Evolutionary conservation across 1,140 invertebrate genomes (phyloP).

Genomic region (Augochlora pura): DNA sequence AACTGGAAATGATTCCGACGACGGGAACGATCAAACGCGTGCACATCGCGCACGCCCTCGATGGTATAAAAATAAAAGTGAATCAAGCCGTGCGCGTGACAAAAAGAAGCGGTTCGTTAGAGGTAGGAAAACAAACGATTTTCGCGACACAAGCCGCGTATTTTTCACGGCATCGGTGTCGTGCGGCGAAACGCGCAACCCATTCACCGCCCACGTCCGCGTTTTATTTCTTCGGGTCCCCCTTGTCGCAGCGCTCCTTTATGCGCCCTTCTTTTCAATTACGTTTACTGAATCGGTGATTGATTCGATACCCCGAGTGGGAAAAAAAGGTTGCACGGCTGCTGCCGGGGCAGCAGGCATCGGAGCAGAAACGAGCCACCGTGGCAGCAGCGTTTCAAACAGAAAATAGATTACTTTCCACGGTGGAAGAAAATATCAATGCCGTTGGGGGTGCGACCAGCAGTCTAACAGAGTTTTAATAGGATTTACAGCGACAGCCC

Average conservation of each 20-base stretch:
- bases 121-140: background rate
- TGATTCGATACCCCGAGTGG: background rate
- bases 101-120: too few species aligned
- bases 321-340: background rate
- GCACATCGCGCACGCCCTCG: too few species aligned
- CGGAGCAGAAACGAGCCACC: background rate
- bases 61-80: too few species aligned
- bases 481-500: background rate
- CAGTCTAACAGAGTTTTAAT: background rate
- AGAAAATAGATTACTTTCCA: background rate
- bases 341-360: background rate
- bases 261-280: background rate
- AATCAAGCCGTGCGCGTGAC: too few species aligned
- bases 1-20: too few species aligned
- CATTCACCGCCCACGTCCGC: background rate
- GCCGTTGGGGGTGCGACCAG: background rate
- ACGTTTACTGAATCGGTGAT: slow-evolving; percentile 1
- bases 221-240: background rate
- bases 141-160: background rate
- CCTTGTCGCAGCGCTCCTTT: background rate
- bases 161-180: background rate
- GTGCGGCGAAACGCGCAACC: background rate
- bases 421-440: background rate
- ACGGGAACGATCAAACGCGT: too few species aligned
- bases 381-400: background rate